Conservation (phyloP, 1,140 invertebrate genomes). For the Chelonus insularis region DNA sequence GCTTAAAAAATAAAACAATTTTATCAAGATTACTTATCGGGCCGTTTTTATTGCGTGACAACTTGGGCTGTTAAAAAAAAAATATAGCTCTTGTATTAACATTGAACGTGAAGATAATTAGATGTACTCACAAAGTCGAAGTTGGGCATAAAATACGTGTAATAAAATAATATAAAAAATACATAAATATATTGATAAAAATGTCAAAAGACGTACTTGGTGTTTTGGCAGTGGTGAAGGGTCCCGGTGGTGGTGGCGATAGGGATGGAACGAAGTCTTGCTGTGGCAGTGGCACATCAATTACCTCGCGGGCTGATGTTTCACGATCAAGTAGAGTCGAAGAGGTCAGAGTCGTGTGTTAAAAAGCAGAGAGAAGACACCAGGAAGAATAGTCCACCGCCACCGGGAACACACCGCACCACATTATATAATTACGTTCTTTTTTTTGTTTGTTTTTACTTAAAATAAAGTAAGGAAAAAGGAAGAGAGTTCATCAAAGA, state of each 20-base stretch:
- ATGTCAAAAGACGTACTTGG: conserved; percentile 62
- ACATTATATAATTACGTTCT: conserved; percentile 36
- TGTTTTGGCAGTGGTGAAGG: conserved; percentile 64
- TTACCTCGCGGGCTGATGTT: conserved; percentile 50
- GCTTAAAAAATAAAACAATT: too few species aligned
- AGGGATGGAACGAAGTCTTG: conserved; percentile 53
- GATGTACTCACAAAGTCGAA: background rate
- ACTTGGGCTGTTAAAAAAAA: too few species aligned
- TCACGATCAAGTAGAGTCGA: conserved; percentile 18
- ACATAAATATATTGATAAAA: conserved; percentile 12
- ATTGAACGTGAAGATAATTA: background rate
- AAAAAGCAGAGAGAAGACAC: conserved; percentile 40
- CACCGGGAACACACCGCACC: conserved; percentile 54
- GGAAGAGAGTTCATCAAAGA: background rate
- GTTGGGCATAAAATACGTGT: too few species aligned
- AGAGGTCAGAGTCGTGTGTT: conserved; percentile 31
- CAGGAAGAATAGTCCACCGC: conserved; percentile 41
- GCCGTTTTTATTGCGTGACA: too few species aligned
- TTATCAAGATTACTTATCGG: too few species aligned
- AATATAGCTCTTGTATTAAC: background rate
- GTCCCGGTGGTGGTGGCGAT: conserved; percentile 62
- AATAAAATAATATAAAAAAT: background rate
- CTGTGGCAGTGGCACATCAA: conserved; percentile 48
- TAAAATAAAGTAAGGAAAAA: background rate
- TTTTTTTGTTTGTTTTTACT: background rate